phyloP scores from a whole-genome alignment of 2,888 invertebrate genomes.

The Trichacis sp. region DNA sequence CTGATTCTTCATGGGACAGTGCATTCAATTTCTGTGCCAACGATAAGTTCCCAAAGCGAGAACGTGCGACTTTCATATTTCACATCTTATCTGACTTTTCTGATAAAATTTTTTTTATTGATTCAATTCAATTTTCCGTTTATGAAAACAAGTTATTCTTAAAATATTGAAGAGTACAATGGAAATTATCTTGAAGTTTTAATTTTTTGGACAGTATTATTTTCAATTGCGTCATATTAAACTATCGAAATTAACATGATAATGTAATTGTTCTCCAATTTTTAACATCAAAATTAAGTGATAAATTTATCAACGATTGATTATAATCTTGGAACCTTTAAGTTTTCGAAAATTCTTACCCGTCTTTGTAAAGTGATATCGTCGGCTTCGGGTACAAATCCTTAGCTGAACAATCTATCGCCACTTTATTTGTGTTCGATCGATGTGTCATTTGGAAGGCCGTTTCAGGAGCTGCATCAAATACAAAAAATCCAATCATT shows the following conservation, averaged over 20 bases:
- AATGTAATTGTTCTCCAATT: too few relatives aligned
- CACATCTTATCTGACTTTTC: conserved; percentile 36
- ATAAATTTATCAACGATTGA: too few relatives aligned
- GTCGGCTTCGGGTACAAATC: conserved; percentile 56
- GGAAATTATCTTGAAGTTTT: too few relatives aligned
- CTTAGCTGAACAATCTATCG: conserved; percentile 55
- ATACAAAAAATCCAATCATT: conserved; percentile 23
- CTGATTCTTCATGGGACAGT: conserved; percentile 44
- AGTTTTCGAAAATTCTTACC: conserved; percentile 50
- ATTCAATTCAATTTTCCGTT: too few relatives aligned
- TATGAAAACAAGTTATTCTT: too few relatives aligned
- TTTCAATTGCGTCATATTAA: too few relatives aligned
- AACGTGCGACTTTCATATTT: conserved; percentile 43
- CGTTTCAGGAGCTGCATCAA: conserved; percentile 53
- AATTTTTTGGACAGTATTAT: too few relatives aligned
- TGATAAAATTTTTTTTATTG: too few relatives aligned
- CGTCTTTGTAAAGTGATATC: conserved; percentile 54
- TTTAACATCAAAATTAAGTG: too few relatives aligned
- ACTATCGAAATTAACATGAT: too few relatives aligned
- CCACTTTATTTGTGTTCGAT: conserved; percentile 50
- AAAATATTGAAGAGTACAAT: too few relatives aligned
- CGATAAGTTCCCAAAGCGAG: conserved; percentile 40
- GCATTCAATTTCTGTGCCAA: conserved; percentile 45
- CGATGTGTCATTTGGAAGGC: conserved; percentile 53
- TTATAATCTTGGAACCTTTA: too few relatives aligned